These are phyloP conservation scores for Bergia puertoricense DNA, from an alignment of 92 coral and sea anemone species.

Conservation along the genomic window DNA sequence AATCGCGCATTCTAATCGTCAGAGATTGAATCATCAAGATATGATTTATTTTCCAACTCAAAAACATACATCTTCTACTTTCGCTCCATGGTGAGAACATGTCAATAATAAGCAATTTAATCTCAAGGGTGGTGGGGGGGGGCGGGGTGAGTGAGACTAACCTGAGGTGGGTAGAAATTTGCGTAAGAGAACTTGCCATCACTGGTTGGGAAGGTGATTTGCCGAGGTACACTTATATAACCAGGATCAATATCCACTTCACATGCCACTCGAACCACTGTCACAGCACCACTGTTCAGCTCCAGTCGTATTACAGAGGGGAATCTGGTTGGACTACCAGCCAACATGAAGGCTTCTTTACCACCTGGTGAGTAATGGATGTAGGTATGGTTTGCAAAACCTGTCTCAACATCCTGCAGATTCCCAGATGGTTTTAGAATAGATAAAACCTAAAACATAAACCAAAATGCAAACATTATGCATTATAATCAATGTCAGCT, in stretches of 20 bases:
- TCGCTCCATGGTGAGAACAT: no score
- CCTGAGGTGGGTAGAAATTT: conserved; percentile 86
- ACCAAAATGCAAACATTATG: not conserved
- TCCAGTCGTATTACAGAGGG: conserved; percentile 65
- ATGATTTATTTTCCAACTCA: no score
- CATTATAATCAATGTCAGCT: not conserved
- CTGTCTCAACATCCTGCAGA: conserved; percentile 40
- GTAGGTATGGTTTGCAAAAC: conserved; percentile 54
- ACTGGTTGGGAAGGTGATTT: conserved; percentile 71
- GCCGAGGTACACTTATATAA: conserved; percentile 73
- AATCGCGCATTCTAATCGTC: no score
- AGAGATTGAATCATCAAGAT: no score
- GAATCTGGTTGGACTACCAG: conserved; percentile 70
- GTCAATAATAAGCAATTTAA: no score
- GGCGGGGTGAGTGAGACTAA: conserved; percentile 44
- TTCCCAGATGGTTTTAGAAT: conserved; percentile 2
- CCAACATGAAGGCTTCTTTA: conserved; percentile 63
- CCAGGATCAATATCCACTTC: conserved; percentile 54
- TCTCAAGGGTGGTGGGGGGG: no score
- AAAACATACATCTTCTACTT: no score
- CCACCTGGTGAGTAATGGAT: conserved; percentile 70
- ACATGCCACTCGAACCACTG: conserved; percentile 62
- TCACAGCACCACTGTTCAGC: conserved; percentile 50
- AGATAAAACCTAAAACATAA: not conserved
- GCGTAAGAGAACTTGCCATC: conserved; percentile 68